Base-by-base conservation (phyloP, 2,888 invertebrate species). In the Stenoptilia bipunctidactyla region DNA sequence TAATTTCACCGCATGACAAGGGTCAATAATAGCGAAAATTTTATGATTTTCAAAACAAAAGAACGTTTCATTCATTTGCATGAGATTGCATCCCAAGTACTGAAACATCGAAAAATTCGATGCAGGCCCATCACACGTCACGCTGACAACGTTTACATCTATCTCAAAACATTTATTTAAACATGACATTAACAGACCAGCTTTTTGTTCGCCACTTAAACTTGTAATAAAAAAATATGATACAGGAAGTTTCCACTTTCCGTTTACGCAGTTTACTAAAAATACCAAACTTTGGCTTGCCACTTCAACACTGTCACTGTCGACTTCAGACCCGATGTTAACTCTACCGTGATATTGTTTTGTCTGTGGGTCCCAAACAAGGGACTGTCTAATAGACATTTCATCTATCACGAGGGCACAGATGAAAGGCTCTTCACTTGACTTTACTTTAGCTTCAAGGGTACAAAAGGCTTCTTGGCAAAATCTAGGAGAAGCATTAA, bases 121-220 rank as follows among this genome's bases (percentile, higher is more conserved):
- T 38, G 39, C 45, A 6, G 38, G 13, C 4, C 51, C 49, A 36
- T 51, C 48, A 41, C 45, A 50, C 5, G 50, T 51, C 14, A 52
- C 34, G 2, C 48, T 40, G 42, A 49, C 47, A 10, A 49, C 40
- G 40, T 49, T 38, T 2, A 50, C 42, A 10, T 46, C 46, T 13
- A 43, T 45, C 27, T 47, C 38, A 40, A 38, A 15, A 20, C 47
- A 35, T 15, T 48, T 39, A 10, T 37, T 27, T 27, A 46, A 37
- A n/a, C 46, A 46, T 25, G 42, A 27, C 2, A 42, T 45, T 9
- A 47, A 40, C 2, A 49, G 27, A n/a, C 37, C 41, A 9, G 41
- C 41, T 40, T 45, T 49, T 35, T 36, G 34, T 34, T 36, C 13
- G 6, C 40, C 42, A 5, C 6, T 27, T 20, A 15, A 27, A 9